Evolutionary conservation across 1,140 invertebrate species (phyloP).

Genomic region (Drosophila sechellia): DNA sequence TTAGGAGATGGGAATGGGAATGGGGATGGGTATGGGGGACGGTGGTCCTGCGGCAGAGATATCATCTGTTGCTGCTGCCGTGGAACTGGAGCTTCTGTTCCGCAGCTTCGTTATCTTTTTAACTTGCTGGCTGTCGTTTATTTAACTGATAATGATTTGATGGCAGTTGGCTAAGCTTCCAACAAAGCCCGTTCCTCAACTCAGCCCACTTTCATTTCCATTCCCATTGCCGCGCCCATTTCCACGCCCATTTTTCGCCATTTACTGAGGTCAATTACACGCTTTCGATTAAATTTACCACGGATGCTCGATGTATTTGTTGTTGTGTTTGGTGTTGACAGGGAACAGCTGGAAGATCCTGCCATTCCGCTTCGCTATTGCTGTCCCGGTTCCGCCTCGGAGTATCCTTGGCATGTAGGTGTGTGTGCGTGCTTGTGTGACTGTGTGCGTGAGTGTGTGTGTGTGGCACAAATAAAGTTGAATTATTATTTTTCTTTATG

Average conservation of each 20-base stretch:
- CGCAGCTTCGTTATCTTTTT: conserved; percentile 80
- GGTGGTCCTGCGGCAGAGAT: conserved; percentile 49
- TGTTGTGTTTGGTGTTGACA: conserved; percentile 66
- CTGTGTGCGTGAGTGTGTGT: conserved; percentile 26
- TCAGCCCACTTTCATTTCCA: conserved; percentile 28
- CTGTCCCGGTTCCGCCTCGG: conserved; percentile 7
- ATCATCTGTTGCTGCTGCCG: conserved; percentile 75
- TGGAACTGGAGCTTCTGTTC: conserved; percentile 18
- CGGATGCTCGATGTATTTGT: conserved; percentile 36
- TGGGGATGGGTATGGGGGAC: background rate
- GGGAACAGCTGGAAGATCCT: conserved; percentile 69
- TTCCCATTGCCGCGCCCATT: conserved; percentile 44
- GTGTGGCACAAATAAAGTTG: conserved; percentile 78
- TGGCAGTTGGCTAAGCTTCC: conserved; percentile 80
- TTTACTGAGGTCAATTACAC: conserved; percentile 82
- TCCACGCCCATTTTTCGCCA: conserved; percentile 61
- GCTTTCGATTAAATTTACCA: conserved; percentile 82
- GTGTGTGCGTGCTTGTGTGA: conserved; percentile 4
- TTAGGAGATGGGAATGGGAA: background rate
- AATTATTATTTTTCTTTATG: conserved; percentile 83
- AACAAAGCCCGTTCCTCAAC: conserved; percentile 57
- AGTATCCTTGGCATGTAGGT: conserved; percentile 40
- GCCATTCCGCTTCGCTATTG: conserved; percentile 16
- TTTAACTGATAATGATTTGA: conserved; percentile 83
- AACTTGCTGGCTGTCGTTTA: conserved; percentile 80